Percentiles rank a stretch among this genome's conserved stretches.
Conservation (phyloP, 2,113 vertebrate genomes). For the Collichthys lucidus region DNA sequence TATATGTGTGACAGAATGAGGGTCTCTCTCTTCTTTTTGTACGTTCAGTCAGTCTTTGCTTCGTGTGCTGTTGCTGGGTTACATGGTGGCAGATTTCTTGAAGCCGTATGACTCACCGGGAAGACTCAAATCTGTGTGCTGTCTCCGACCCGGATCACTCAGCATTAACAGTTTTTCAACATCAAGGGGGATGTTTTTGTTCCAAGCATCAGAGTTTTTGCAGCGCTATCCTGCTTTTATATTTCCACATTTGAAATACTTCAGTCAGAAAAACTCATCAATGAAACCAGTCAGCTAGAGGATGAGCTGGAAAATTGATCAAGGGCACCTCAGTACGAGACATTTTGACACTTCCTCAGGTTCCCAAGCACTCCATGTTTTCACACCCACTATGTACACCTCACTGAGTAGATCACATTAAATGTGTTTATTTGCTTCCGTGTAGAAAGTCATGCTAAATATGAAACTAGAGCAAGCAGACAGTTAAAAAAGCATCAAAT, state of each 20-base stretch:
- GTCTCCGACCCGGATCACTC: constrained; percentile 9
- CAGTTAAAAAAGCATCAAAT: too few relatives aligned
- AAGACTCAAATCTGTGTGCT: neutral
- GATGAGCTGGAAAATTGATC: neutral
- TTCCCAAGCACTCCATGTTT: constrained; percentile 3
- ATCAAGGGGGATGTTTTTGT: neutral
- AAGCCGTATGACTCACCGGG: constrained; percentile 23
- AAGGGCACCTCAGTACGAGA: neutral
- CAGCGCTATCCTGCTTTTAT: neutral
- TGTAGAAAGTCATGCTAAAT: too few relatives aligned
- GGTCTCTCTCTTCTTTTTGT: constrained; percentile 1
- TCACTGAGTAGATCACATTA: neutral
- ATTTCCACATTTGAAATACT: neutral
- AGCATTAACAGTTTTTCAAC: neutral
- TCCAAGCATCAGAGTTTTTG: neutral
- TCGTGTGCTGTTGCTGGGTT: constrained; percentile 24
- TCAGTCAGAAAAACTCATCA: neutral
- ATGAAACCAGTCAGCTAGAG: constrained; percentile 2
- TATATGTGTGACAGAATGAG: constrained; percentile 69
- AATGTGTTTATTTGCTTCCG: neutral
- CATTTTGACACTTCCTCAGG: neutral
- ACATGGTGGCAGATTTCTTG: constrained; percentile 20
- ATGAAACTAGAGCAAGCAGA: too few relatives aligned
- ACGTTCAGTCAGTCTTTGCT: neutral
- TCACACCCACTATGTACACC: neutral